Evolutionary conservation across 2,888 invertebrate genomes (phyloP), one percentile per base, ranked within the genome.

Genomic region (Campaea margaritaria): DNA sequence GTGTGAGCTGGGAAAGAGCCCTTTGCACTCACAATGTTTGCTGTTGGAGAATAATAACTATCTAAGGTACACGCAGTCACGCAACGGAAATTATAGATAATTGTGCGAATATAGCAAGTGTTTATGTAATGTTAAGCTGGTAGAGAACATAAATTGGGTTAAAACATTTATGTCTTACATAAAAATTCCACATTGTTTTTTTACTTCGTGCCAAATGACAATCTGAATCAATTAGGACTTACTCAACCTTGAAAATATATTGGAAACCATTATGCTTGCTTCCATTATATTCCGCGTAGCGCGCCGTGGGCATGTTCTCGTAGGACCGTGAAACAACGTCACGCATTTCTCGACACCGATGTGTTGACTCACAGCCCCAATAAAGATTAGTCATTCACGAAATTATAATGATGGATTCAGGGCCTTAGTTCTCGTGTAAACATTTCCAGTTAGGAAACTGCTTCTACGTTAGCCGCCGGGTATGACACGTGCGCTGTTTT

Each of bases 371-470:
- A 89, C 71, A 73, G 70, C 71, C 78, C 74, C 73, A 79, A 81
- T 81, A 80, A 81, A 73, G 79, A 81, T 85, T 85, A 82, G 83
- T 87, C 86, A 90, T 87, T 85, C 83, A 85, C 82, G 78, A 82
- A 85, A 82, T 81, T 76, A 75, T 76, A 76, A 79, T 72, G 62
- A 70, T 72, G 64, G 70, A 78, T 76, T 73, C 74, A 75, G 67
- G 69, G 68, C 72, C 73, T 78, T 73, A 65, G 73, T 74, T 67
- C 71, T 67, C 67, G 66, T 69, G 49, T 65, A 65, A 64, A 67
- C 63, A 61, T 62, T 47, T 64, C 64, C 45, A 50, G 58, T 48
- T 58, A 61, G 39, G 44, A 52, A 52, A 64, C 44, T 51, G 46
- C 42, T 56, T 61, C 48, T 51, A 62, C 59, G 51, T 55, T 31